Base-by-base conservation (phyloP, 2,797 vertebrate genomes). In the Tadarida brasiliensis region DNA sequence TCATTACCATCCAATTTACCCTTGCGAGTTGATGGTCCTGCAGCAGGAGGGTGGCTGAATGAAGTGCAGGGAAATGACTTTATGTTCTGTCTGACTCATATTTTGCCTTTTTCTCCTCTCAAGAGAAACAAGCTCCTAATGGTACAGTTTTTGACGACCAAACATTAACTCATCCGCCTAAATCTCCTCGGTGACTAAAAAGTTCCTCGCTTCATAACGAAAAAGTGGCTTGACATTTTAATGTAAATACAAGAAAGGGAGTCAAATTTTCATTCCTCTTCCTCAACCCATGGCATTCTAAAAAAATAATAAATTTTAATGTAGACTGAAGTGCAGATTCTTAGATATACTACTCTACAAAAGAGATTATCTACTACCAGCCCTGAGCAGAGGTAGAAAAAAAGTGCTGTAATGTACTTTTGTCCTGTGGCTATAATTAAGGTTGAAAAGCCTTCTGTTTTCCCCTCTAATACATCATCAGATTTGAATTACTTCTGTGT, bases 121-220 rank as follows among this genome's bases (percentile, higher is more conserved):
- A 94, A 93, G 56, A 97, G 92, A 97, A 97, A 96, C 68, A 94
- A 87, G 57, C 49, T 85, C 74, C 63, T 91, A 83, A 94, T 74
- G 70, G 63, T 54, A 77, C 91, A 90, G 84, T 96, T 96, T 94
- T 70, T 92, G 71, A 95, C 96, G 96, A 97, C 92, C 92, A 93
- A 96, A 96, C 95, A 96, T 94, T 92, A 97, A 96, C 86, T 97
- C 92, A 97, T 89, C 90, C 6, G 11, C 91, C 77, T 96, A 87
- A 89, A 61, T 89, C 80, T 87, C 84, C 94, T 87, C 89, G 15
- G 44, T 96, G 83, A 95, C 95, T 94, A 97, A 95, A 92, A 96
- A 30, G 24, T 91, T 83, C 74, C 95, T 94, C 4, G 3, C 67
- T 77, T 90, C 74, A 67, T 39, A 65, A 85, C 88, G 83, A 89